Evolutionary conservation across 2,113 vertebrate species (phyloP), one percentile per base, ranked within the genome.

Genomic region (Gopherus flavomarginatus): DNA sequence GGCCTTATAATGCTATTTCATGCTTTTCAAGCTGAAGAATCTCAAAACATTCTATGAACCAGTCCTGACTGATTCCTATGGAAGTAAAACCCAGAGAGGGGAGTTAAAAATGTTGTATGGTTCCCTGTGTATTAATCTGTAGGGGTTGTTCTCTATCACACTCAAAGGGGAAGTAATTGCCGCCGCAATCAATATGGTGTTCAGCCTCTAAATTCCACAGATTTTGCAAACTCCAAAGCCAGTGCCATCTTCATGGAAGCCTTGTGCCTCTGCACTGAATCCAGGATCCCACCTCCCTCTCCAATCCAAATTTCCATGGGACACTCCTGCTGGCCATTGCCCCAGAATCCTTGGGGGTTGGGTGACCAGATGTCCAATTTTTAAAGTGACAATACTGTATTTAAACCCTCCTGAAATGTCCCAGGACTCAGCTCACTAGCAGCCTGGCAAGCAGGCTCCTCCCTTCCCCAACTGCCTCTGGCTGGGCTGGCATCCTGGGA

Each of bases 291-390:
- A 49, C 78, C 8, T 0, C 57, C 17, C 54, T 54, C 50, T 35
- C 44, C 42, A 0, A 3, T n/a, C 8, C 38, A 0, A 2, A 17
- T 0, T 0, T 65, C 79, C 83, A 0, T 2, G 0, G 1, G 80
- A 52, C 26, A 89, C 81, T 77, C 87, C 38, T 56, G 52, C n/a
- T 69, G 56, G 47, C 85, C 44, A 6, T 29, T 87, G 59, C 59
- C 59, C n/a, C 77, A 38, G 21, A 26, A 56, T 56, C 54, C 3
- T 57, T 26, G 11, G 26, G 24, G 11, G 56, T 59, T 5, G 27
- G 4, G 12, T 29, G 57, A 29, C 57, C 57, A 59, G 57, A 29
- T 59, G 27, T 29, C 52, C 52, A 0, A 17, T 53, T 53, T 53
- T 53, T 53, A 53, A 53, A 53, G 52, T 17, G 52, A 53, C 52